These are phyloP conservation scores for Syngnathus acus DNA, from an alignment of 2,797 vertebrate species.

Conservation along the genomic window DNA sequence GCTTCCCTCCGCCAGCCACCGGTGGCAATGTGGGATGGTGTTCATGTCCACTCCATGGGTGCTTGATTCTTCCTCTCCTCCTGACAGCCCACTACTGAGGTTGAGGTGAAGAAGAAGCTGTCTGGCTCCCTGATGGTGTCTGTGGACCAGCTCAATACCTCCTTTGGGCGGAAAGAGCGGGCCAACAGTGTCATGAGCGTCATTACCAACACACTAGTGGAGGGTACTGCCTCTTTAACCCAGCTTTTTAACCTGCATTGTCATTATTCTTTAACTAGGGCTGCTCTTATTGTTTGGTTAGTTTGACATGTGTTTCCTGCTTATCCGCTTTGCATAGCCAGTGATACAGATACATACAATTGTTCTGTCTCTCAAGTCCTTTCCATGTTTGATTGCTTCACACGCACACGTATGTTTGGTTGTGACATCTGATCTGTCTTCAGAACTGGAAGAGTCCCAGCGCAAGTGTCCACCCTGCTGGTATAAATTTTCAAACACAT, in stretches of 20 bases:
- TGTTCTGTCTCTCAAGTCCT: slow-evolving; percentile 54
- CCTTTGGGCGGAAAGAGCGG: slow-evolving; percentile 92
- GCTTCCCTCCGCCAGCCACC: slow-evolving; percentile 65
- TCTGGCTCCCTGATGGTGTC: slow-evolving; percentile 95
- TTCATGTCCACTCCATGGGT: slow-evolving; percentile 70
- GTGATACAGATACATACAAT: slow-evolving; percentile 67
- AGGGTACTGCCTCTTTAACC: slow-evolving; percentile 81
- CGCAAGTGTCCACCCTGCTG: slow-evolving; percentile 97
- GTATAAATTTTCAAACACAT: slow-evolving; percentile 97
- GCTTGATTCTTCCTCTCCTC: slow-evolving; percentile 70
- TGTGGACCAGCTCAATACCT: slow-evolving; percentile 94
- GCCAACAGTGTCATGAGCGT: slow-evolving; percentile 97
- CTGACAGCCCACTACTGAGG: slow-evolving; percentile 88
- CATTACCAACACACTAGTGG: slow-evolving; percentile 94
- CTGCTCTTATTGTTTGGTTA: slow-evolving; percentile 66
- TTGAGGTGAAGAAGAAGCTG: slow-evolving; percentile 95
- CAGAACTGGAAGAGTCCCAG: slow-evolving; percentile 97
- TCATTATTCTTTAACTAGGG: slow-evolving; percentile 65
- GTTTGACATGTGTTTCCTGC: slow-evolving; percentile 71
- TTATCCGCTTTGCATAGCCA: slow-evolving; percentile 72
- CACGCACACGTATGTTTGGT: slow-evolving; percentile 42
- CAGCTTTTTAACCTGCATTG: slow-evolving; percentile 67
- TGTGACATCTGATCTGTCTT: slow-evolving; percentile 60
- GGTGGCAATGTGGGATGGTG: slow-evolving; percentile 64
- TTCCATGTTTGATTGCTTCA: slow-evolving; percentile 55